Conservation (phyloP, 1,140 invertebrate genomes). For the Euglossa dilemma region DNA sequence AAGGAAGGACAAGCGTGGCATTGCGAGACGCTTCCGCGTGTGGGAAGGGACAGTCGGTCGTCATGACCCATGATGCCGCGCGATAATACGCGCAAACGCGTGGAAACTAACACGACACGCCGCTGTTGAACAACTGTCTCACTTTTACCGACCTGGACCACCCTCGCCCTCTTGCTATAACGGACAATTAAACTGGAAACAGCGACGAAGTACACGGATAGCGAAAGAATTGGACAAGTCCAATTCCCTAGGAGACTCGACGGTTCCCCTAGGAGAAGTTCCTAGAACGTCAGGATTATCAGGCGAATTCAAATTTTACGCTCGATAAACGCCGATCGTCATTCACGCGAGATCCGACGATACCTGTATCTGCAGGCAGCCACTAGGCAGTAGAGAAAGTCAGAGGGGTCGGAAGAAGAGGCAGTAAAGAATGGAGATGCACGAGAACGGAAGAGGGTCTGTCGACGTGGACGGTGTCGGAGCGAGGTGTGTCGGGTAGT, state of each 20-base stretch:
- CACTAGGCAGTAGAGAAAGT: background rate
- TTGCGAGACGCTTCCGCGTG: background rate
- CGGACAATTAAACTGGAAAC: constrained; percentile 54
- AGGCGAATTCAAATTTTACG: constrained; percentile 60
- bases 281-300: constrained; percentile 48
- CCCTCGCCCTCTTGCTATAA: background rate
- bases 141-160: no score
- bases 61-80: background rate
- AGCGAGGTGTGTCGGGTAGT: background rate
- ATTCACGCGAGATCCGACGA: constrained; percentile 27
- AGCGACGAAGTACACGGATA: background rate
- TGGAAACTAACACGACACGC: background rate
- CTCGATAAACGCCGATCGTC: constrained; percentile 52
- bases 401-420: background rate
- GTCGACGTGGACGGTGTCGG: background rate
- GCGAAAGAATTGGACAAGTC: background rate
- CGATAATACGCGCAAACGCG: background rate
- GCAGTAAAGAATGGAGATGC: background rate
- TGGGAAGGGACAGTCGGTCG: background rate
- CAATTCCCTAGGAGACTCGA: constrained; percentile 5
- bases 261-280: constrained; percentile 37
- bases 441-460: background rate
- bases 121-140: background rate
- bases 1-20: background rate
- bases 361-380: background rate